These are phyloP conservation scores for Fissipunctia ypsillon DNA, from an alignment of 2,888 invertebrate species.

Conservation along the genomic window DNA sequence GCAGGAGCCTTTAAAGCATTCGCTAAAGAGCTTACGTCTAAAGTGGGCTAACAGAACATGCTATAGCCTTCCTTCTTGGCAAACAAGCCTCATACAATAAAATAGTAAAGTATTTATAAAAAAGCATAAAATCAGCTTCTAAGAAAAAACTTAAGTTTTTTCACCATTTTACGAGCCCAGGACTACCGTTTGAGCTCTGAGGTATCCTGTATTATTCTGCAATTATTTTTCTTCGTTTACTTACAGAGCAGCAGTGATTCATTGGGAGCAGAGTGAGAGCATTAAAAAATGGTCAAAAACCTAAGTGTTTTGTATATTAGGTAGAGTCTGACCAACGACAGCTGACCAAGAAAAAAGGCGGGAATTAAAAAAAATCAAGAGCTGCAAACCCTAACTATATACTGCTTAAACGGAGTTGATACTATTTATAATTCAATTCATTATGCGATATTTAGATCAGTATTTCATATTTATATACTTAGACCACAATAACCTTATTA, in stretches of 20 bases:
- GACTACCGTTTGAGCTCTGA: neutral
- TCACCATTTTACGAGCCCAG: neutral
- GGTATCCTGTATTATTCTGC: neutral
- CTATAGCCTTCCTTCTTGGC: neutral
- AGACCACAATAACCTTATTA: too few species aligned
- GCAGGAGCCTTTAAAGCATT: too few species aligned
- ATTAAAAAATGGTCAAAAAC: neutral
- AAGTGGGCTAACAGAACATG: neutral
- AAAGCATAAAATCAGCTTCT: neutral
- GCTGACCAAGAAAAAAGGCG: too few species aligned
- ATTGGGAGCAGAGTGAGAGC: neutral
- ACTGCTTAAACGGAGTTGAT: too few species aligned
- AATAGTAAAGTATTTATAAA: too few species aligned
- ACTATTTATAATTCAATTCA: too few species aligned
- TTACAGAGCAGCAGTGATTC: neutral
- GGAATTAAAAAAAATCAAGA: too few species aligned
- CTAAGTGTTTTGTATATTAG: neutral
- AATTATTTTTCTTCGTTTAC: neutral
- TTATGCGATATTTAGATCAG: too few species aligned
- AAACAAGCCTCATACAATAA: too few species aligned
- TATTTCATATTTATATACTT: too few species aligned
- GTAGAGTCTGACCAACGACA: too few species aligned
- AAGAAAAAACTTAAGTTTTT: neutral
- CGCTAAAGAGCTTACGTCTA: neutral
- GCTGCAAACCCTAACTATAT: too few species aligned